These are phyloP conservation scores for Acleris laterana DNA, from an alignment of 2,888 invertebrate species.

Conservation along the genomic window DNA sequence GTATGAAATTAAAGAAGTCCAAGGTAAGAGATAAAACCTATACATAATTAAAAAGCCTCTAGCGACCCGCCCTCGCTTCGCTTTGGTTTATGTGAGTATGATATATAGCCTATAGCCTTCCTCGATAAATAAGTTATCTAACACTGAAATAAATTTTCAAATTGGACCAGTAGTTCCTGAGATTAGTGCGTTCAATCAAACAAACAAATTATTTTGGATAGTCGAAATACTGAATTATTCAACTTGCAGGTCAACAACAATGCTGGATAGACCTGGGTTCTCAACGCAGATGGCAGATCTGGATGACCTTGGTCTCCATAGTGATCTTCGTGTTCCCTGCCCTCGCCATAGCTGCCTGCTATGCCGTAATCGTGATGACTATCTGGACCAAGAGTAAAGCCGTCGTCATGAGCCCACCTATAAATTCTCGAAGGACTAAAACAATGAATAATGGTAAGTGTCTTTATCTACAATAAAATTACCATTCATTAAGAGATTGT, in stretches of 20 bases:
- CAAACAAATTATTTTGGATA: no score
- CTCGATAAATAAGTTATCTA: no score
- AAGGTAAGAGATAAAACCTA: no score
- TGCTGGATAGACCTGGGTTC: conserved; percentile 95
- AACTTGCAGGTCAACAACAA: conserved; percentile 86
- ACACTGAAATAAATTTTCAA: no score
- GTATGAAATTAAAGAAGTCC: conserved; percentile 91
- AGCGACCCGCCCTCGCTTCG: no score
- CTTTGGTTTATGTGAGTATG: no score
- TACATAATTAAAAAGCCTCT: no score
- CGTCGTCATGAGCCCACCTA: conserved; percentile 83
- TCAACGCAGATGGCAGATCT: conserved; percentile 92
- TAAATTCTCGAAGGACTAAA: conserved; percentile 74
- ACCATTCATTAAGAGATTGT: background rate
- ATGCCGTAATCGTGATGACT: conserved; percentile 94
- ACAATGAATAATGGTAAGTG: conserved; percentile 69
- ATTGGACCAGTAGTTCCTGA: no score
- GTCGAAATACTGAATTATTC: background rate
- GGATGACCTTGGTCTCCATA: conserved; percentile 92
- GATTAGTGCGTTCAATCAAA: no score
- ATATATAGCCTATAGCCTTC: no score
- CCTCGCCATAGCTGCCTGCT: conserved; percentile 94
- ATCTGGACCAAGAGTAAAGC: conserved; percentile 95
- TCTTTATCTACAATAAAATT: background rate
- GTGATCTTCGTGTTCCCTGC: conserved; percentile 94